Base-by-base conservation (phyloP, 2,113 vertebrate species). In the Mus spicilegus region DNA sequence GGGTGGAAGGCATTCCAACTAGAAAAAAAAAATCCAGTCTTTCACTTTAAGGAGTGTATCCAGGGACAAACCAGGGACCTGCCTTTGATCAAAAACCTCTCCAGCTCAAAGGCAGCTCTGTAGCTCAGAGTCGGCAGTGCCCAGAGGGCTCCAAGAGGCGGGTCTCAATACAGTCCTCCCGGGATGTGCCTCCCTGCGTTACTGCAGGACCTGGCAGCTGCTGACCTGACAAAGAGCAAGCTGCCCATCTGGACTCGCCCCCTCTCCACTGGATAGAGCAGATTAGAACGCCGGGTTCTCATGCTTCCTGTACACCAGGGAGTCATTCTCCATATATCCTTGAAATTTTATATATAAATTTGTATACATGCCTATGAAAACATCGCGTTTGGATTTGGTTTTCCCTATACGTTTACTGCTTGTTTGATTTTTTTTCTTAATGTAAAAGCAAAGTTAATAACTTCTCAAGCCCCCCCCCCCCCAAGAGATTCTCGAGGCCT, bases 161-260 rank as follows among this genome's bases (percentile, higher is more conserved):
- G 2, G 17, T 49, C 17, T 42, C 4, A 7, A 3, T 1, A 1
- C 20, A n/a, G 19, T 67, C 30, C 5, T 13, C 30, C 20, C 20
- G 0, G 4, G 4, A 30, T 5, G 10, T 17, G 42, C 33, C 1
- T 33, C 36, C 22, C 54, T 1, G 20, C 5, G 0, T 70, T 5
- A 33, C 54, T 1, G 39, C 6, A 4, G 19, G 49, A 70, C 5
- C 1, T 14, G 1, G 12, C n/a, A 26, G 39, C 39, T 12, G 0
- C 61, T 2, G 30, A 63, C 13, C 17, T 2, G n/a, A 58, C 61
- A 1, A 73, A 1, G 3, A 17, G 69, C 16, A 63, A 56, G 54
- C 42, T 11, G 5, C n/a, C 58, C 24, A 17, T 42, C 10, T 7
- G 0, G 30, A n/a, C 7, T 36, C 2, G 39, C 51, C 51, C 20